Percentiles rank a stretch among this genome's conserved stretches.
These are phyloP conservation scores for Oreochromis niloticus DNA, from an alignment of 2,113 vertebrate genomes.

Conservation along the genomic window DNA sequence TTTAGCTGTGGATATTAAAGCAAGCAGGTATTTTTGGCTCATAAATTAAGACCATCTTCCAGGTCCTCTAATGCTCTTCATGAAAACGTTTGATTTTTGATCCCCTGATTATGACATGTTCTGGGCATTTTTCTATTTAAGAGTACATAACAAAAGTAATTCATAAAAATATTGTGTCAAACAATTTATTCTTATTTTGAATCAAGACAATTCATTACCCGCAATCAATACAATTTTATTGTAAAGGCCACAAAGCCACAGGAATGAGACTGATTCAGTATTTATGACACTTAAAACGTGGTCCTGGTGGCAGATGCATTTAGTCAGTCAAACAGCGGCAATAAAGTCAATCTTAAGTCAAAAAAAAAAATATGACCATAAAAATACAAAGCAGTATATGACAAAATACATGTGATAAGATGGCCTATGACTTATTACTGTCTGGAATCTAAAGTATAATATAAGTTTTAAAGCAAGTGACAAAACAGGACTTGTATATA, in stretches of 20 bases:
- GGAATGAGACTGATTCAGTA: slow-evolving; percentile 42
- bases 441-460: slow-evolving; percentile 29
- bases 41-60: slow-evolving; percentile 21
- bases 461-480: slow-evolving; percentile 74
- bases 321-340: neutral
- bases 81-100: slow-evolving; percentile 20
- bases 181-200: slow-evolving; percentile 30
- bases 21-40: neutral
- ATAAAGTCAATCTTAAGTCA: slow-evolving; percentile 47
- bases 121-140: neutral
- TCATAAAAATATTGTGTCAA: slow-evolving; percentile 34
- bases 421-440: slow-evolving; percentile 64
- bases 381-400: slow-evolving; percentile 53
- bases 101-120: neutral
- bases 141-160: slow-evolving; percentile 25
- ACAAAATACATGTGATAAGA: slow-evolving; percentile 69
- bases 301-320: slow-evolving; percentile 30
- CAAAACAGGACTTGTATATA: slow-evolving; percentile 70
- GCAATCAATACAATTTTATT: slow-evolving; percentile 33
- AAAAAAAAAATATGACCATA: slow-evolving; percentile 47
- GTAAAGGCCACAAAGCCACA: slow-evolving; percentile 52
- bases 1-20: slow-evolving; percentile 5
- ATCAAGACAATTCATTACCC: slow-evolving; percentile 29
- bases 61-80: slow-evolving; percentile 3
- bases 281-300: slow-evolving; percentile 33